Percentiles rank a stretch among this genome's conserved stretches.
phyloP scores from a whole-genome alignment of 2,113 vertebrate species.

The Myotis davidii region DNA sequence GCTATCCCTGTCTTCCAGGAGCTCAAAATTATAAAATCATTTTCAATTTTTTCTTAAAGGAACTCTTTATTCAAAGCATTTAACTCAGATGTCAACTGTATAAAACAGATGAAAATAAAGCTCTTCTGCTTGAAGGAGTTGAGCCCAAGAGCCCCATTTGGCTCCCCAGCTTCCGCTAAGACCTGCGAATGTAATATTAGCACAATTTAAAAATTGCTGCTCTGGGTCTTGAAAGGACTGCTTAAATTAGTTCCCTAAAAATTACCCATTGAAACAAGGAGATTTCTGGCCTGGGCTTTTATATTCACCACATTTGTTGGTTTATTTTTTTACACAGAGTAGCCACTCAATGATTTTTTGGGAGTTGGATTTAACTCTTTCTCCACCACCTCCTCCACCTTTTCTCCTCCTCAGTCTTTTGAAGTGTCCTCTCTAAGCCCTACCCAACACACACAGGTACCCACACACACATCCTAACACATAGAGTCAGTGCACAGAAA shows the following conservation, averaged over 20 bases:
- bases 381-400: not conserved
- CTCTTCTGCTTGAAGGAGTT: not conserved
- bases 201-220: not conserved
- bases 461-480: not conserved
- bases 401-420: not conserved
- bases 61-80: not conserved
- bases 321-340: not conserved
- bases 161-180: not conserved
- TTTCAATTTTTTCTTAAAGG: not conserved
- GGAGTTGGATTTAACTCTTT: not conserved
- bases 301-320: not conserved
- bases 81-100: not conserved
- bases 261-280: not conserved
- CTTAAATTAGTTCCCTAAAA: conserved; percentile 29
- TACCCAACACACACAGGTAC: not conserved
- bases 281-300: not conserved
- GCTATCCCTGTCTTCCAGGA: not conserved
- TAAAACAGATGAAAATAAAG: conserved; percentile 12
- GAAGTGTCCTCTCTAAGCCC: not conserved
- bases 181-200: not conserved
- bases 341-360: not conserved
- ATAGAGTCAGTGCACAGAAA: not conserved
- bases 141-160: not conserved
- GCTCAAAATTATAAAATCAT: not conserved
- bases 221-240: not conserved